phyloP scores from a whole-genome alignment of 2,888 invertebrate genomes.

The Dynastes maya region DNA sequence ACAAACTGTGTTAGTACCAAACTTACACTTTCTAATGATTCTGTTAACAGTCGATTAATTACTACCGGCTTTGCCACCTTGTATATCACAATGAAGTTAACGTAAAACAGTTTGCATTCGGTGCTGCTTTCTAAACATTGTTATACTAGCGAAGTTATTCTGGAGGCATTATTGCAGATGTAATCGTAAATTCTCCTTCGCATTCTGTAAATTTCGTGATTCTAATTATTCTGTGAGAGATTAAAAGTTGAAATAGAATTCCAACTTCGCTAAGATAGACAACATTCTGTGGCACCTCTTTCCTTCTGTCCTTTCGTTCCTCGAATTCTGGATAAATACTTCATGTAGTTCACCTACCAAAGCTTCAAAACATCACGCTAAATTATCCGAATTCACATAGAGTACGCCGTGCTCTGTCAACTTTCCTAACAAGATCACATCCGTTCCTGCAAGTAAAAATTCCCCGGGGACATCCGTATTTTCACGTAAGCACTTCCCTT shows the following conservation, averaged over 20 bases:
- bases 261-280: background rate
- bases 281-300: background rate
- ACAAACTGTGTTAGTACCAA: no score
- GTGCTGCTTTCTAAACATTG: no score
- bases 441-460: conserved; percentile 15
- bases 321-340: background rate
- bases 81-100: no score
- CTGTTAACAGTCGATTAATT: no score
- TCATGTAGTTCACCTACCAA: background rate
- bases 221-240: background rate
- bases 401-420: conserved; percentile 21
- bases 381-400: conserved; percentile 23
- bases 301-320: background rate
- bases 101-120: no score
- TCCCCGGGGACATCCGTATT: conserved; percentile 20
- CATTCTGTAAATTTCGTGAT: background rate
- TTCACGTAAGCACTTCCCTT: conserved; percentile 27
- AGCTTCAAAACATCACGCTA: conserved; percentile 21
- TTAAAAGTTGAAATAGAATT: background rate
- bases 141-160: no score
- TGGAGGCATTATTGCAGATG: no score
- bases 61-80: no score
- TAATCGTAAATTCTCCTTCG: background rate
- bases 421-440: conserved; percentile 28
- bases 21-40: no score